Conservation (phyloP, 1,140 invertebrate genomes). For the Drosophila eugracilis region DNA sequence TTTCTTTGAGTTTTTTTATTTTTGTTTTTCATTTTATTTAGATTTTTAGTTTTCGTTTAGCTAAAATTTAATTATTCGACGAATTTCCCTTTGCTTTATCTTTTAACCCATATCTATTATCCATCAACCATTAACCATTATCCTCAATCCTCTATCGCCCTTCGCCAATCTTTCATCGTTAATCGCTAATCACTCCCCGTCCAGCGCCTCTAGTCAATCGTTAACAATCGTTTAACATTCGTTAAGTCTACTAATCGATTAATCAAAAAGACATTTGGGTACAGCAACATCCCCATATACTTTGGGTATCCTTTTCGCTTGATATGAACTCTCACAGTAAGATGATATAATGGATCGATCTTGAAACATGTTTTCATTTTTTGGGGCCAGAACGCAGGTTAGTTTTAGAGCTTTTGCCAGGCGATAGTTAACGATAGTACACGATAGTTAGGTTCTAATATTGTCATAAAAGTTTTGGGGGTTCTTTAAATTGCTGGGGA, state of each 20-base stretch:
- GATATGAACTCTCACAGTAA: constrained; percentile 80
- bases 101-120: too few species aligned
- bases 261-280: constrained; percentile 65
- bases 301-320: constrained; percentile 47
- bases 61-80: constrained; percentile 53
- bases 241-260: constrained; percentile 68
- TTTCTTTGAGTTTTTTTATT: constrained; percentile 54
- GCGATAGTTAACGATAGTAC: constrained; percentile 53
- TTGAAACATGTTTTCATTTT: constrained; percentile 20
- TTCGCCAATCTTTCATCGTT: constrained; percentile 11
- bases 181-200: not conserved
- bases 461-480: constrained; percentile 75
- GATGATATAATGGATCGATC: constrained; percentile 42
- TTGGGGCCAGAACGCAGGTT: constrained; percentile 41
- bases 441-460: constrained; percentile 76
- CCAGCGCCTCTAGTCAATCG: constrained; percentile 19
- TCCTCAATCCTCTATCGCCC: too few species aligned
- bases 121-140: too few species aligned
- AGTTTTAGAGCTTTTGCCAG: constrained; percentile 39
- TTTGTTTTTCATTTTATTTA: constrained; percentile 51
- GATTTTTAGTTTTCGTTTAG: constrained; percentile 33
- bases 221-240: constrained; percentile 50
- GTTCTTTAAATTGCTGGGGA: constrained; percentile 19
- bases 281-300: constrained; percentile 9
- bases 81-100: constrained; percentile 38